Evolutionary conservation across 2,888 invertebrate genomes (phyloP).

Genomic region (Sinotaia quadrata): DNA sequence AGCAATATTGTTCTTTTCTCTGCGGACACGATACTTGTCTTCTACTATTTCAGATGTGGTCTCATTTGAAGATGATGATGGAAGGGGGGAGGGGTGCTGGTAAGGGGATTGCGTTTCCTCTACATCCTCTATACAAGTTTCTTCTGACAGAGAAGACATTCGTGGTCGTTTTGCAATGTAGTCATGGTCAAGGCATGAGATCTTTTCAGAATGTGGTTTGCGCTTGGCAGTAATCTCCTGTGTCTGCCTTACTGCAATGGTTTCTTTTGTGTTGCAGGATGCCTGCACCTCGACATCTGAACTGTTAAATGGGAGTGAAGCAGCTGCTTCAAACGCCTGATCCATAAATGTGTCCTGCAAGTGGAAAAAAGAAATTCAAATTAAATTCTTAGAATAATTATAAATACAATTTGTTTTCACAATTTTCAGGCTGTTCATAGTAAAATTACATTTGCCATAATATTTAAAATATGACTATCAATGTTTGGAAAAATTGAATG

Average conservation of each 20-base stretch:
- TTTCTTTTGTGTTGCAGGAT: too few relatives aligned
- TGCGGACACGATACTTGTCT: constrained; percentile 53
- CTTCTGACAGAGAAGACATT: constrained; percentile 8
- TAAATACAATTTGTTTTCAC: background rate
- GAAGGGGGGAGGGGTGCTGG: constrained; percentile 7
- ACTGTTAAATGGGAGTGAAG: background rate
- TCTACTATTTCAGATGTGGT: background rate
- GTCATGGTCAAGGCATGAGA: constrained; percentile 28
- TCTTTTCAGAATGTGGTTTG: background rate
- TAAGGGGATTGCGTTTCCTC: constrained; percentile 8
- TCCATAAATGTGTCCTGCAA: constrained; percentile 31
- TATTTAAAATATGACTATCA: too few relatives aligned
- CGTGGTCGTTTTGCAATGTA: constrained; percentile 19
- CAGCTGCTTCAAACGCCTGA: background rate
- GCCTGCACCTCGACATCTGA: background rate
- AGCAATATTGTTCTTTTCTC: constrained; percentile 67
- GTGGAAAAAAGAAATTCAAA: background rate
- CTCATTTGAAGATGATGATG: constrained; percentile 4
- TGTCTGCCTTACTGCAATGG: too few relatives aligned
- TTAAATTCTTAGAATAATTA: background rate
- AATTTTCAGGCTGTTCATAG: background rate
- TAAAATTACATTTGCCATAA: too few relatives aligned
- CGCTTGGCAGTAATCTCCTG: too few relatives aligned
- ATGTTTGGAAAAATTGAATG: too few relatives aligned
- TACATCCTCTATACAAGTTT: background rate